Conservation (phyloP, 2,888 invertebrate species). For the Pelosia muscerda region DNA sequence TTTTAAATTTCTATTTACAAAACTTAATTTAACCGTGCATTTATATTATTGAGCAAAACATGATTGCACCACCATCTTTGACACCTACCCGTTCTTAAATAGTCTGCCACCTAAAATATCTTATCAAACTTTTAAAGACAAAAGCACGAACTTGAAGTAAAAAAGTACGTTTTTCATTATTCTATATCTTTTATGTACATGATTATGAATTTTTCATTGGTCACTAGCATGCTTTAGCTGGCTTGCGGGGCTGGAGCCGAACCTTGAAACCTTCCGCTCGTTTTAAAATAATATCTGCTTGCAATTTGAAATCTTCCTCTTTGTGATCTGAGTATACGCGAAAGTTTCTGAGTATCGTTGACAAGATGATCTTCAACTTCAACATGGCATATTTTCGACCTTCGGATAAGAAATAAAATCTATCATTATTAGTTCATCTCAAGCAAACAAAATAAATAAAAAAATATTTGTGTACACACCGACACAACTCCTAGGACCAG, state of each 20-base stretch:
- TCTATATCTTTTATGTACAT: conserved; percentile 42
- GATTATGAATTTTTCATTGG: conserved; percentile 27
- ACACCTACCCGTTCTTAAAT: conserved; percentile 54
- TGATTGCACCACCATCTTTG: conserved; percentile 50
- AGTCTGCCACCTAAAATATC: conserved; percentile 72
- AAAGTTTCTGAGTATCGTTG: conserved; percentile 91
- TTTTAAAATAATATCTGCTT: conserved; percentile 92
- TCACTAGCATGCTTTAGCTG: conserved; percentile 69
- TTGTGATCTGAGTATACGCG: conserved; percentile 89
- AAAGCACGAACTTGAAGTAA: conserved; percentile 56
- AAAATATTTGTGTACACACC: conserved; percentile 81
- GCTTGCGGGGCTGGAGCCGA: conserved; percentile 89
- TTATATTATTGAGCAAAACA: conserved; percentile 65
- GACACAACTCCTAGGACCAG: conserved; percentile 93
- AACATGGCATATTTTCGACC: conserved; percentile 94
- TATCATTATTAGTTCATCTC: not conserved
- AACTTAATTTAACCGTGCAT: conserved; percentile 49
- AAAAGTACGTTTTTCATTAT: conserved; percentile 35
- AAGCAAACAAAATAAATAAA: not conserved
- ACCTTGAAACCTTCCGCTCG: conserved; percentile 92
- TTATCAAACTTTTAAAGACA: too few relatives aligned
- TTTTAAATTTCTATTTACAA: conserved; percentile 73
- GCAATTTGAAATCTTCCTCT: conserved; percentile 90
- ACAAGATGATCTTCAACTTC: conserved; percentile 92
- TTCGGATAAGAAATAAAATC: conserved; percentile 58